Conservation (phyloP, 2,113 vertebrate genomes). For the Hemiscyllium ocellatum region DNA sequence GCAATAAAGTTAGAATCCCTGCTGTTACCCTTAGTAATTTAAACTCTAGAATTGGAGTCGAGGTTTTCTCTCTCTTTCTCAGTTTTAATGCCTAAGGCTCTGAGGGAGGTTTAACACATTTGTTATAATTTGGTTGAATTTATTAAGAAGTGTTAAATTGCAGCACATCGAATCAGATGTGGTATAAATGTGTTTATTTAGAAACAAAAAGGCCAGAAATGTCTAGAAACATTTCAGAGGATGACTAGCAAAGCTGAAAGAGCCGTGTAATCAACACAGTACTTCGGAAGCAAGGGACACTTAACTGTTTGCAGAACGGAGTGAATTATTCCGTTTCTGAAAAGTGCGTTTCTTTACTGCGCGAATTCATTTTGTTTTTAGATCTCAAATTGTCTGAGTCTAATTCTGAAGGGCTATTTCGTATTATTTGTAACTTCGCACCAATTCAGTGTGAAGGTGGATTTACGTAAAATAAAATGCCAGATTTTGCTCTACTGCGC, state of each 20-base stretch:
- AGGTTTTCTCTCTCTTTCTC: background rate
- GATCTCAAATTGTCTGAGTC: no score
- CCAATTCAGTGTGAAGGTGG: background rate
- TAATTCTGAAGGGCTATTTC: background rate
- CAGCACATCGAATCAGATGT: background rate
- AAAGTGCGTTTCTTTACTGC: background rate
- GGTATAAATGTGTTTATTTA: background rate
- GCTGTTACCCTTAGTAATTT: constrained; percentile 35
- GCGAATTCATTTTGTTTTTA: no score
- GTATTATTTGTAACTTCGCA: background rate
- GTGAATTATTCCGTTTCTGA: background rate
- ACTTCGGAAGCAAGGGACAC: background rate
- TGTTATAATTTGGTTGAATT: background rate
- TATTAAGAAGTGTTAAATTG: constrained; percentile 15
- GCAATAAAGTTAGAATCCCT: constrained; percentile 38
- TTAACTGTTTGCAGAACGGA: background rate
- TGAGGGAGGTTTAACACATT: background rate
- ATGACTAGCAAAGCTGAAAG: background rate
- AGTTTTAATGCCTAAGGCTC: background rate
- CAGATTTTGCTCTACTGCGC: background rate
- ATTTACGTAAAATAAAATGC: background rate
- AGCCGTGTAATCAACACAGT: background rate
- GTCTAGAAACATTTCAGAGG: background rate
- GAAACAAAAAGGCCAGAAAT: background rate
- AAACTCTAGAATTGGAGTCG: constrained; percentile 22